These are phyloP conservation scores for Chrysaora quinquecirrha DNA, from an alignment of 30 jellyfish, hydroid and myxozoan genomes.

Conservation along the genomic window DNA sequence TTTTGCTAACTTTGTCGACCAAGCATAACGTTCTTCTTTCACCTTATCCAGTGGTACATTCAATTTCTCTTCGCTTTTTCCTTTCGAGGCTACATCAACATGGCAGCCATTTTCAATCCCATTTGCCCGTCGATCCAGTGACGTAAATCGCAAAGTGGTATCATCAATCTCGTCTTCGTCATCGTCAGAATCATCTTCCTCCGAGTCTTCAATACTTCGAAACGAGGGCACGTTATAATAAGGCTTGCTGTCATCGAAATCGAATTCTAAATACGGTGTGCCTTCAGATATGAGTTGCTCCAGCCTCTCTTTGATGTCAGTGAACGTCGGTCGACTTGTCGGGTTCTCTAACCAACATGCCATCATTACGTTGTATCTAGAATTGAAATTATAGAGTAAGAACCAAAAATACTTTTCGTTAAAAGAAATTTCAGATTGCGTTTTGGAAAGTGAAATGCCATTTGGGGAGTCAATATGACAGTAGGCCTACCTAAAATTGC, in stretches of 20 bases:
- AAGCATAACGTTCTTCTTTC: constrained; percentile 7
- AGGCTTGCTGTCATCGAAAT: constrained; percentile 69
- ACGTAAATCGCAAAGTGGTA: background rate
- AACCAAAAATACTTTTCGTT: too few relatives aligned
- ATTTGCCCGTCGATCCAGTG: background rate
- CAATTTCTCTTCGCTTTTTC: background rate
- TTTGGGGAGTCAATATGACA: too few relatives aligned
- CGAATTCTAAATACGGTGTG: constrained; percentile 80
- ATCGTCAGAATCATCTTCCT: constrained; percentile 10
- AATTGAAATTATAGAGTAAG: too few relatives aligned
- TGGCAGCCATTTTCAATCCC: background rate
- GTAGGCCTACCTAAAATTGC: too few relatives aligned
- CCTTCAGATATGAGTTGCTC: constrained; percentile 84
- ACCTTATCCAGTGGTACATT: background rate
- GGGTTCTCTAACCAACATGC: constrained; percentile 98
- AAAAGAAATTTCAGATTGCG: too few relatives aligned
- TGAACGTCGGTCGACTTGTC: constrained; percentile 87
- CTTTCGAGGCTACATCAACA: background rate
- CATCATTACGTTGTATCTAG: constrained; percentile 85
- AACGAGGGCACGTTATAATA: constrained; percentile 97
- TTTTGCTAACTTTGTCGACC: background rate
- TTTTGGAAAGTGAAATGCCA: too few relatives aligned
- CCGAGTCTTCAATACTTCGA: constrained; percentile 67
- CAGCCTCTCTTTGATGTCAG: constrained; percentile 76
- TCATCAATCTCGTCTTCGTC: constrained; percentile 51